Percentiles rank a stretch among this genome's conserved stretches.
Evolutionary conservation across 2,797 vertebrate species (phyloP).

Genomic region (Sebastes cheni): DNA sequence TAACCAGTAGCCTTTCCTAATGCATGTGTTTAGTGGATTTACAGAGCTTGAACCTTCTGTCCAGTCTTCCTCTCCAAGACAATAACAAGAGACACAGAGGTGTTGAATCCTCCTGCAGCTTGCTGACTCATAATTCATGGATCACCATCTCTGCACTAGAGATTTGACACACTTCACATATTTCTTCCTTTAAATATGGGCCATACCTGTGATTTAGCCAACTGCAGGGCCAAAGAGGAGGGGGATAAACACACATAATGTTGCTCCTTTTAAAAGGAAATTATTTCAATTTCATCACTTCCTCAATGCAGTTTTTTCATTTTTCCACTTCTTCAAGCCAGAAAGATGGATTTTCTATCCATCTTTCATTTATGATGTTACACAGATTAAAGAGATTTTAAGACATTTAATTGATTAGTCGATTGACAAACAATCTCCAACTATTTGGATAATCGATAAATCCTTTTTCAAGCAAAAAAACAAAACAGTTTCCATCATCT

Average conservation of each 20-base stretch:
- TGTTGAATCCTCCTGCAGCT: not conserved
- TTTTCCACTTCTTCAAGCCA: not conserved
- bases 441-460: not conserved
- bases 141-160: not conserved
- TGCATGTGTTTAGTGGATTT: not conserved
- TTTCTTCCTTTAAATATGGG: not conserved
- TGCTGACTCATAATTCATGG: not conserved
- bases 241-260: not conserved
- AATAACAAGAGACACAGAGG: not conserved
- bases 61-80: not conserved
- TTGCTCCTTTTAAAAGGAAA: not conserved
- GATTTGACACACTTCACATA: conserved; percentile 1
- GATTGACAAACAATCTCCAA: not conserved
- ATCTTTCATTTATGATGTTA: not conserved
- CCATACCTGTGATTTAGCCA: not conserved
- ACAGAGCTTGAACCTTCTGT: no score
- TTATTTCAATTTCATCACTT: not conserved
- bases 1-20: no score
- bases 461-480: not conserved
- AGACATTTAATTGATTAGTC: not conserved
- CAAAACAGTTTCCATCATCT: not conserved
- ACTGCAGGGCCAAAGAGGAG: not conserved
- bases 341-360: not conserved
- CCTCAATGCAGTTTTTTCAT: not conserved
- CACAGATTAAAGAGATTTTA: not conserved